A percentile compares a stretch with the other conserved stretches of the same genome.
phyloP scores from a whole-genome alignment of 2,888 invertebrate species.

The Andrena dorsata region DNA sequence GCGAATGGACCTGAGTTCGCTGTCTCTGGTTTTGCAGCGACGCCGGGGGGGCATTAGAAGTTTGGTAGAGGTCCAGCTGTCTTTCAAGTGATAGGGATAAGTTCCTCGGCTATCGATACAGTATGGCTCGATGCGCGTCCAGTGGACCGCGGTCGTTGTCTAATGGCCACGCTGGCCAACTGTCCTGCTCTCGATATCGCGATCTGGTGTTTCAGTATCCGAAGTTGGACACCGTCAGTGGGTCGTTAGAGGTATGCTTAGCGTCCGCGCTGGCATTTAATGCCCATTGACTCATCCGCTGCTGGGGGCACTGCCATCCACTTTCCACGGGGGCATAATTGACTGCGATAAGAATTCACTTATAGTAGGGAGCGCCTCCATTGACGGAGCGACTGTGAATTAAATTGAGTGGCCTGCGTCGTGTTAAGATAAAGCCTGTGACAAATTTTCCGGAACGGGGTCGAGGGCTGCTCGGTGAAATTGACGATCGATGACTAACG shows the following conservation, averaged over 20 bases:
- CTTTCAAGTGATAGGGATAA: constrained; percentile 33
- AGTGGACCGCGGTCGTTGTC: constrained; percentile 67
- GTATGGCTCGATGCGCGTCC: constrained; percentile 38
- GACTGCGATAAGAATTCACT: constrained; percentile 70
- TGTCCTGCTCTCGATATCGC: constrained; percentile 58
- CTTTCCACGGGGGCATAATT: constrained; percentile 54
- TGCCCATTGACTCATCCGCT: constrained; percentile 70
- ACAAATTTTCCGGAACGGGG: background rate
- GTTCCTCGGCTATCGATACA: constrained; percentile 45
- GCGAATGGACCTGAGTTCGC: background rate
- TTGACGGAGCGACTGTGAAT: constrained; percentile 25
- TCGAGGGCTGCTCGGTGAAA: constrained; percentile 2
- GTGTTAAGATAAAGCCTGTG: constrained; percentile 1
- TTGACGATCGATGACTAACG: background rate
- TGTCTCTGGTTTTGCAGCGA: background rate
- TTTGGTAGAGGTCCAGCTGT: background rate
- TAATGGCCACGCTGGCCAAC: constrained; percentile 68
- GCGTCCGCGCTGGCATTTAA: constrained; percentile 59
- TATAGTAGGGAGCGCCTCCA: constrained; percentile 13
- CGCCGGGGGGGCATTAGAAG: background rate
- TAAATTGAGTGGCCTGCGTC: constrained; percentile 21
- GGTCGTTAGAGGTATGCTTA: constrained; percentile 55
- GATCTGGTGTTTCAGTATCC: constrained; percentile 52
- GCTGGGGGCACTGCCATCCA: constrained; percentile 28
- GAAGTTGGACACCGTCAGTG: constrained; percentile 38